Conservation (phyloP, 2,888 invertebrate species). For the Lissocephala sabroskyi region DNA sequence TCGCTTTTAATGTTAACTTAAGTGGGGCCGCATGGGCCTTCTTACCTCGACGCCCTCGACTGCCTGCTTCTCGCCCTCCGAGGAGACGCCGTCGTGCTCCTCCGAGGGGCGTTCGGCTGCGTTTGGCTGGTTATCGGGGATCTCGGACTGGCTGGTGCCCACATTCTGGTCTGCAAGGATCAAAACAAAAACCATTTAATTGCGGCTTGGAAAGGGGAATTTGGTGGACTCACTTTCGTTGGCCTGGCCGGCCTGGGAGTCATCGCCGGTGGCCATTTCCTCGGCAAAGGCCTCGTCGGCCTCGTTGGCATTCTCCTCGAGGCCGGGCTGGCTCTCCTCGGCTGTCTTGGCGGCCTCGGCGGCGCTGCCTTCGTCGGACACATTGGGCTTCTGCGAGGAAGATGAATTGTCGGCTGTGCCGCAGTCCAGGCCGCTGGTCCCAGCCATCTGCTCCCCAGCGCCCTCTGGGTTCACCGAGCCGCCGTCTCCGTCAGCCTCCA, state of each 20-base stretch:
- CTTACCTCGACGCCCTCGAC: conserved; percentile 70
- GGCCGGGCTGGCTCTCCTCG: conserved; percentile 21
- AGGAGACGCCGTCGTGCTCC: conserved; percentile 75
- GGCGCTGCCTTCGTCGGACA: conserved; percentile 31
- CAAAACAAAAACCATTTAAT: neutral
- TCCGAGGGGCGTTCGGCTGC: conserved; percentile 62
- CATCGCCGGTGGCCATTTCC: conserved; percentile 62
- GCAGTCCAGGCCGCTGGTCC: conserved; percentile 27
- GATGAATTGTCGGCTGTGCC: conserved; percentile 28
- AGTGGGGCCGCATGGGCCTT: too few species aligned
- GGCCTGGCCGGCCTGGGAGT: conserved; percentile 57
- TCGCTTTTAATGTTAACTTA: too few species aligned
- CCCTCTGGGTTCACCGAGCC: conserved; percentile 63
- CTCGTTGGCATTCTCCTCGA: conserved; percentile 72
- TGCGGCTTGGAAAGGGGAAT: neutral
- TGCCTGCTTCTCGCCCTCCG: conserved; percentile 77
- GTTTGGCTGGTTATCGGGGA: conserved; percentile 68
- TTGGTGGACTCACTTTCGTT: conserved; percentile 54
- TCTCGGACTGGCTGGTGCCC: conserved; percentile 73
- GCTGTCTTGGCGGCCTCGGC: conserved; percentile 34
- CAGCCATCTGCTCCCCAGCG: conserved; percentile 35
- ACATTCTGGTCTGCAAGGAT: conserved; percentile 62
- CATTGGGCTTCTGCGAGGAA: conserved; percentile 39
- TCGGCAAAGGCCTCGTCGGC: conserved; percentile 71
- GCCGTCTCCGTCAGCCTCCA: conserved; percentile 40